These are phyloP conservation scores for Labia minor DNA, from an alignment of 2,888 invertebrate species.

Conservation along the genomic window DNA sequence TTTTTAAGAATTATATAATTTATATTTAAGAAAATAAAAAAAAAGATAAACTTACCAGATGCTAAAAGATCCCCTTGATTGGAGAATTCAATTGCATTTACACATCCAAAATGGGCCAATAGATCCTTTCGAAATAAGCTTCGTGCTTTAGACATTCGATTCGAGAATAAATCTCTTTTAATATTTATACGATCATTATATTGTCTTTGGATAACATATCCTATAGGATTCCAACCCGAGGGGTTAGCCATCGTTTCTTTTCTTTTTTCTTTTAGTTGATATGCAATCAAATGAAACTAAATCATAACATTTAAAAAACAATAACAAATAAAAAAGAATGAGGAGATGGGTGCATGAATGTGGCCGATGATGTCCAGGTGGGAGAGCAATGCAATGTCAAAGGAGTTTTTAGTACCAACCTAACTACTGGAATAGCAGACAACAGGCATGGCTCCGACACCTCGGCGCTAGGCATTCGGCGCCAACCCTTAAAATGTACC, in stretches of 20 bases:
- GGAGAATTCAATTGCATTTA: conserved; percentile 92
- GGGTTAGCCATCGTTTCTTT: conserved; percentile 36
- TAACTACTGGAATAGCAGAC: too few relatives aligned
- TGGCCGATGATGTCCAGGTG: too few relatives aligned
- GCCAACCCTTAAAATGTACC: too few relatives aligned
- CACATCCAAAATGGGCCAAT: conserved; percentile 86
- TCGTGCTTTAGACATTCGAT: conserved; percentile 54
- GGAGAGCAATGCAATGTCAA: too few relatives aligned
- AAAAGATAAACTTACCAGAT: conserved; percentile 55
- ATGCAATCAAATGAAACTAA: too few relatives aligned
- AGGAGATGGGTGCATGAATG: too few relatives aligned
- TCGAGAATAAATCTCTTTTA: conserved; percentile 44
- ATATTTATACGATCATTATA: conserved; percentile 47
- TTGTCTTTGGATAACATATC: conserved; percentile 50
- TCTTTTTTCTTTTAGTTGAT: too few relatives aligned
- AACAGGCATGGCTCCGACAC: too few relatives aligned
- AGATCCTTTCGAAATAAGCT: conserved; percentile 76
- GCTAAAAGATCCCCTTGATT: conserved; percentile 73
- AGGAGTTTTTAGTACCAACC: too few relatives aligned
- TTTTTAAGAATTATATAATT: neutral
- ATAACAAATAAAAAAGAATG: too few relatives aligned
- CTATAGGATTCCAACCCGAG: conserved; percentile 45
- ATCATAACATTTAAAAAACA: too few relatives aligned
- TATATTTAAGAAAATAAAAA: conserved; percentile 9
- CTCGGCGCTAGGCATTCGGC: too few relatives aligned